Evolutionary conservation across 2,113 vertebrate species (phyloP), one percentile per base, ranked within the genome.

Genomic region (Halichoeres trimaculatus): DNA sequence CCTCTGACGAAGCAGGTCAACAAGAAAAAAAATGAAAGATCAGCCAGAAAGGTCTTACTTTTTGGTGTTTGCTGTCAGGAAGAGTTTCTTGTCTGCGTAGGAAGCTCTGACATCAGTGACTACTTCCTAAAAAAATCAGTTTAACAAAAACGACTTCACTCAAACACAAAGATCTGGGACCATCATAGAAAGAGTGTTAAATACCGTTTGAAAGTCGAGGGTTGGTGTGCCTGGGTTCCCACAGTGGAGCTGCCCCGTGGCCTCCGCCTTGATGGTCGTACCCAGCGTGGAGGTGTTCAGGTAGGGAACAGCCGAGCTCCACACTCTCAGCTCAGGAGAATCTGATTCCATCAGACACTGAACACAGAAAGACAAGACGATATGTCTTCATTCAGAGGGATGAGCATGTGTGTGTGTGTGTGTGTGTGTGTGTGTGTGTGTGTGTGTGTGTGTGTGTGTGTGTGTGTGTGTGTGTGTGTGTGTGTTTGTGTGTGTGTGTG

Each of bases 11-110:
- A n/a, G n/a, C n/a, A n/a, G n/a, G n/a, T n/a, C n/a, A n/a, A n/a
- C n/a, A n/a, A n/a, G n/a, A n/a, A n/a, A n/a, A n/a, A n/a, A n/a
- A n/a, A n/a, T n/a, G n/a, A n/a, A n/a, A n/a, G n/a, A n/a, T n/a
- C n/a, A n/a, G n/a, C n/a, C n/a, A n/a, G n/a, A n/a, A n/a, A n/a
- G 16, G 0, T 64, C 90, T 90, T 81, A 92, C 91, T 86, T 34
- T 65, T 60, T 36, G 0, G 24, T 0, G 5, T 30, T 78, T 11
- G 83, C 60, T 0, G 78, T 71, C 34, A 92, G 83, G 17, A 34
- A 56, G 8, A 96, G 84, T 38, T 93, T 96, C 85, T 95, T 96
- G 24, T 95, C 87, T 1, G 47, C 83, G 11, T 96, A 97, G 34
- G 91, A 93, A 22, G 93, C 91, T 43, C 81, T 88, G 65, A 96